phyloP scores from a whole-genome alignment of 2,113 vertebrate species.

The Corvus hawaiiensis region DNA sequence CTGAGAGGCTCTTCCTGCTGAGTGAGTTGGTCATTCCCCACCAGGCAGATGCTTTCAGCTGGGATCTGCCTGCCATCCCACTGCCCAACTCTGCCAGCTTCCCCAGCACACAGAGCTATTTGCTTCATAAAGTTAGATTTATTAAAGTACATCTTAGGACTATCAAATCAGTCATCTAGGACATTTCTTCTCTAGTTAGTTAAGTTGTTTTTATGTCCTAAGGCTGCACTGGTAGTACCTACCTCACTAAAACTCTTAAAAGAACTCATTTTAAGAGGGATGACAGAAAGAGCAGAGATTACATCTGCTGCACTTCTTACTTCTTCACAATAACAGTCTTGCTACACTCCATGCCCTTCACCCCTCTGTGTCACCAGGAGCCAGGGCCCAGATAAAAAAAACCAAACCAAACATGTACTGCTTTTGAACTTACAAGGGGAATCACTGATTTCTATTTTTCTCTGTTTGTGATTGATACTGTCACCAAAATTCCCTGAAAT shows the following conservation, averaged over 20 bases:
- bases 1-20: background rate
- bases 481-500: background rate
- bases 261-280: background rate
- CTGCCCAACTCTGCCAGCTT: background rate
- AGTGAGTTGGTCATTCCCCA: background rate
- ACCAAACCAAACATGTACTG: background rate
- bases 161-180: background rate
- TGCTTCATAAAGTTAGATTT: background rate
- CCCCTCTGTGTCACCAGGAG: background rate
- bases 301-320: background rate
- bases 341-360: background rate
- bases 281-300: background rate
- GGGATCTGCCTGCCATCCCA: background rate
- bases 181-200: background rate
- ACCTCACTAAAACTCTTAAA: background rate
- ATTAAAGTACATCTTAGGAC: background rate
- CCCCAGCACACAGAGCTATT: fast-evolving
- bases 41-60: background rate
- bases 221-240: background rate
- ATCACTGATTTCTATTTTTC: background rate
- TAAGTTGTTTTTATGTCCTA: background rate
- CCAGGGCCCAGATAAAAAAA: background rate
- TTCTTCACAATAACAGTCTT: background rate
- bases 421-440: background rate
- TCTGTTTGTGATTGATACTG: background rate